These are phyloP conservation scores for Poecilia gillii DNA, from an alignment of 2,797 vertebrate genomes.

Conservation along the genomic window DNA sequence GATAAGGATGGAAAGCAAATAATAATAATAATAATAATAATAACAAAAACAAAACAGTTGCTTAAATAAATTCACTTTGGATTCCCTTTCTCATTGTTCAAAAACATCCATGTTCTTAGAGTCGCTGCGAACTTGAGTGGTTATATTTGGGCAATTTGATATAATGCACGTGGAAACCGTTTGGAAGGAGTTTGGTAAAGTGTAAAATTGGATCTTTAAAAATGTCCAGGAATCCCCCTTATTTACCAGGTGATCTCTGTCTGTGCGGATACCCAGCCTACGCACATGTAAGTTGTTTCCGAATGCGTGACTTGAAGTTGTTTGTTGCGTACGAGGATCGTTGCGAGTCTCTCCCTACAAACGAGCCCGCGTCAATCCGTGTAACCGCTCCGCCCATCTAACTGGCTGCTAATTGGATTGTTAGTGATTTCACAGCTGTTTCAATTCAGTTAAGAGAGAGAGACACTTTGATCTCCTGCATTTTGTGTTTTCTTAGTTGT, in stretches of 20 bases:
- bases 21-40: too few species aligned
- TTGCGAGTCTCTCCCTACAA: conserved; percentile 11
- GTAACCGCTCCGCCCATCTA: conserved; percentile 30
- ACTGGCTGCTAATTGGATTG: conserved; percentile 35
- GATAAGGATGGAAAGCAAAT: neutral
- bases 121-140: too few species aligned
- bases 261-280: neutral
- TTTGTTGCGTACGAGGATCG: neutral
- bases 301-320: neutral
- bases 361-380: conserved; percentile 25
- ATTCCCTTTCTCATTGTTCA: neutral
- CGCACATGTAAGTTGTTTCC: neutral
- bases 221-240: neutral
- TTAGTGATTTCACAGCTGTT: conserved; percentile 47
- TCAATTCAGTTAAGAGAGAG: conserved; percentile 16
- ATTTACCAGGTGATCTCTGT: neutral
- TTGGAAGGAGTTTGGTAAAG: neutral
- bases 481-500: conserved; percentile 52
- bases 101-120: neutral
- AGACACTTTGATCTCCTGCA: conserved; percentile 36
- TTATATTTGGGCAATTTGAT: too few species aligned
- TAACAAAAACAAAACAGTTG: neutral
- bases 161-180: too few species aligned
- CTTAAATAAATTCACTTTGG: neutral
- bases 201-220: neutral